Conservation (phyloP, 2,113 vertebrate species). For the Dasyornis broadbenti region DNA sequence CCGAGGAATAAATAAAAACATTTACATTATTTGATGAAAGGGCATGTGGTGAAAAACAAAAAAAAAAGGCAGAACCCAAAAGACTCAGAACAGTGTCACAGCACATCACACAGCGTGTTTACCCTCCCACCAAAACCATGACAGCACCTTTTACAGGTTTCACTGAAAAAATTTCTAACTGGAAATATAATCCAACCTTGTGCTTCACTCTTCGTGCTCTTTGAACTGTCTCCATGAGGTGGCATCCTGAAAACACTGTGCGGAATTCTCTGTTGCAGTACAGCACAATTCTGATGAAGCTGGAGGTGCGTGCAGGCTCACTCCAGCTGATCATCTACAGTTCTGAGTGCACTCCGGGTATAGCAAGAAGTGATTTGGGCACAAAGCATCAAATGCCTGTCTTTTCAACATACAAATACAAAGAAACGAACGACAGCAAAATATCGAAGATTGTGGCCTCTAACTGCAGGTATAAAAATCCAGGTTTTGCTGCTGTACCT, state of each 20-base stretch:
- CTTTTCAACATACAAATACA: not conserved
- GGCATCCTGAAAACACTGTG: not conserved
- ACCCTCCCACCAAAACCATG: not conserved
- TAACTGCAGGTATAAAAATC: not conserved
- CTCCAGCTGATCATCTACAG: not conserved
- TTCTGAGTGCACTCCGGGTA: not conserved
- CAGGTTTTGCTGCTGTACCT: not conserved
- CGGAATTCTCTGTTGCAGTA: not conserved
- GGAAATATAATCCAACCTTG: not conserved
- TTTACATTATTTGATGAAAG: not conserved
- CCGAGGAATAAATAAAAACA: not conserved
- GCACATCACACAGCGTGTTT: not conserved
- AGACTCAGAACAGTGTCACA: not conserved
- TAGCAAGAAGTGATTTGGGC: not conserved
- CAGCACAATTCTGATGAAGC: not conserved
- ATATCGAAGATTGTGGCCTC: not conserved
- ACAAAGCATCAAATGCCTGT: not conserved
- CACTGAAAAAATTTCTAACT: not conserved
- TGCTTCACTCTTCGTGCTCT: not conserved
- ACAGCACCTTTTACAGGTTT: not conserved
- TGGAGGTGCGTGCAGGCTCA: rapidly evolving
- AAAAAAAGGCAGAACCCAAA: not conserved
- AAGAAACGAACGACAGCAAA: not conserved
- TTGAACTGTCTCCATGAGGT: not conserved
- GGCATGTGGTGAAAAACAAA: rapidly evolving